Conservation (phyloP, 2,113 vertebrate species). For the Alethe diademata region DNA sequence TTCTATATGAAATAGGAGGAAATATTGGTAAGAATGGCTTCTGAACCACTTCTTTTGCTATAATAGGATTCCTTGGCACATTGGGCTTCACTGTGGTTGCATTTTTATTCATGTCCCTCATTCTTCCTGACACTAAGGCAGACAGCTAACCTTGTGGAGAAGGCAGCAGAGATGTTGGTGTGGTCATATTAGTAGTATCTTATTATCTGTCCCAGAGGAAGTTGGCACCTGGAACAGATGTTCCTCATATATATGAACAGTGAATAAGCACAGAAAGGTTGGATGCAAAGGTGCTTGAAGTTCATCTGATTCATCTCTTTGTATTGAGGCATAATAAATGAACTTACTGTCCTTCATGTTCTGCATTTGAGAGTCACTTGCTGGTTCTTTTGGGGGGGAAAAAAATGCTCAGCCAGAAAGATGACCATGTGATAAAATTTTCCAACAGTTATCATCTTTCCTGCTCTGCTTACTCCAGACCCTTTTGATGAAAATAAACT, state of each 20-base stretch:
- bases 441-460: neutral
- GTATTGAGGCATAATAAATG: neutral
- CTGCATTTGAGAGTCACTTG: neutral
- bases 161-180: neutral
- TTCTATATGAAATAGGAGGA: slow-evolving; percentile 94
- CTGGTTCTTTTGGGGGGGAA: neutral
- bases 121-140: neutral
- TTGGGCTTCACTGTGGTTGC: neutral
- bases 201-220: neutral
- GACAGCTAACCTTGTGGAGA: neutral
- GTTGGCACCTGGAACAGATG: neutral
- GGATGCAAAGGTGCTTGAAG: neutral
- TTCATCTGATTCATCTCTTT: neutral
- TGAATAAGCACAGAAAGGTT: neutral
- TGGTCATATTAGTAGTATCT: neutral
- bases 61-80: neutral
- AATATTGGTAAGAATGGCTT: slow-evolving; percentile 91
- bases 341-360: neutral
- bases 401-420: neutral
- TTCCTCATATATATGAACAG: neutral
- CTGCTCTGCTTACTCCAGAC: neutral
- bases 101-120: neutral
- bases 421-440: neutral
- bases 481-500: neutral
- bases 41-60: neutral